Percentiles rank a stretch among this genome's conserved stretches.
Conservation (phyloP, 2,797 vertebrate species). For the Chloroceryle amazona region DNA sequence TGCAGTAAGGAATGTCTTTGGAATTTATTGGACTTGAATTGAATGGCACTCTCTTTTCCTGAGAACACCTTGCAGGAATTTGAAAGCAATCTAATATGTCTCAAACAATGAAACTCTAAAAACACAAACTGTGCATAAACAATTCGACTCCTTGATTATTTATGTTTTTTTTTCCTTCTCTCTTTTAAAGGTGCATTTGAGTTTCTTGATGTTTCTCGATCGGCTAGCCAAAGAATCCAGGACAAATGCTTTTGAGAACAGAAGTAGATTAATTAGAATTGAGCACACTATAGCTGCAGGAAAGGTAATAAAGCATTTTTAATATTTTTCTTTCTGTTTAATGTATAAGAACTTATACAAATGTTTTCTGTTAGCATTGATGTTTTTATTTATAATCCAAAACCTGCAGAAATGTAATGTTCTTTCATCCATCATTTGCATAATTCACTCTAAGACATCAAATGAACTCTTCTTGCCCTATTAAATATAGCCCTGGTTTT, state of each 20-base stretch:
- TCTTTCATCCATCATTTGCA: neutral
- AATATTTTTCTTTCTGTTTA: neutral
- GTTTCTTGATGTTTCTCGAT: slow-evolving; percentile 87
- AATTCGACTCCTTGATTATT: neutral
- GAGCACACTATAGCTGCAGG: slow-evolving; percentile 86
- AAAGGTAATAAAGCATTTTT: slow-evolving; percentile 77
- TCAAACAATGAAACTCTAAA: neutral
- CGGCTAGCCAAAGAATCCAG: slow-evolving; percentile 90
- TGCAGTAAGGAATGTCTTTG: neutral
- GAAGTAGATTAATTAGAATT: slow-evolving; percentile 85
- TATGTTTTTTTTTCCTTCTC: neutral
- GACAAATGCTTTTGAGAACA: slow-evolving; percentile 87
- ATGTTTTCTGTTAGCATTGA: neutral
- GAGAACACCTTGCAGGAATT: neutral
- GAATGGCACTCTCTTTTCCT: neutral
- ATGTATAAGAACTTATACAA: neutral
- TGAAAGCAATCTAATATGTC: neutral
- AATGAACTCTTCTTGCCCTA: neutral
- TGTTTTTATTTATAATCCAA: neutral
- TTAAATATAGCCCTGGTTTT: neutral
- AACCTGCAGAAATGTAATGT: neutral
- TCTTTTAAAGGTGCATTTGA: slow-evolving; percentile 88
- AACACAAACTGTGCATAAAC: neutral
- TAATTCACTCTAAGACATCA: neutral
- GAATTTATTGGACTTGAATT: neutral